Evolutionary conservation across 2,113 vertebrate genomes (phyloP), one percentile per base, ranked within the genome.

Genomic region (Sphyrna mokarran): DNA sequence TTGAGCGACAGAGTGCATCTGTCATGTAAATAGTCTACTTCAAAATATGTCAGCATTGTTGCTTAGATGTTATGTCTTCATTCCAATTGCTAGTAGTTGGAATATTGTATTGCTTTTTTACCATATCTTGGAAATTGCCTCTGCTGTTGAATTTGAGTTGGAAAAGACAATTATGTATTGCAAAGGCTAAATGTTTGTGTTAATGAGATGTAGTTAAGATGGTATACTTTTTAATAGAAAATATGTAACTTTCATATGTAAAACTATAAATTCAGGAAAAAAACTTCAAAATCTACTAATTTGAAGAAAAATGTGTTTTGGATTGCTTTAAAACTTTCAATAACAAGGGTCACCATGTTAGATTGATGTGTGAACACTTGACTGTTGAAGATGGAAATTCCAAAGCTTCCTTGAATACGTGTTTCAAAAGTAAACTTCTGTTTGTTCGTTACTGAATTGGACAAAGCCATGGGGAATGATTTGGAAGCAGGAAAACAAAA

Each of bases 11-110:
- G 94, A 95, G 94, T 95, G 94, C 94, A 95, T 95, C 94, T 95
- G 94, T 95, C 94, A 95, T 95, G 94, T 95, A 95, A 95, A 95
- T 95, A 95, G 94, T 95, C 68, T 90, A 29, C 10, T 95, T 95
- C 94, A 95, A 54, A 72, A 95, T 94, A 29, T 93, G 94, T 95
- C 94, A 76, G 69, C 69, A 72, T 95, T 95, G 23, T 72, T 95
- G 69, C 94, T 72, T 95, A 95, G 69, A 95, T 95, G 37, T 95
- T 95, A 43, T 76, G 94, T 95, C 69, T 95, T 95, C 69, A 95
- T 95, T 95, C 68, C 94, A 54, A 95, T 72, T 95, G 94, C 68
- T 23, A 95, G 26, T 54, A 95, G 69, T 29, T 95, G 69, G 94
- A 95, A 95, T 43, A 94, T 94, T 94, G 91, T 94, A 94, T 48